Base-by-base conservation (phyloP, 2,797 vertebrate genomes). In the Sebastes itinus region DNA sequence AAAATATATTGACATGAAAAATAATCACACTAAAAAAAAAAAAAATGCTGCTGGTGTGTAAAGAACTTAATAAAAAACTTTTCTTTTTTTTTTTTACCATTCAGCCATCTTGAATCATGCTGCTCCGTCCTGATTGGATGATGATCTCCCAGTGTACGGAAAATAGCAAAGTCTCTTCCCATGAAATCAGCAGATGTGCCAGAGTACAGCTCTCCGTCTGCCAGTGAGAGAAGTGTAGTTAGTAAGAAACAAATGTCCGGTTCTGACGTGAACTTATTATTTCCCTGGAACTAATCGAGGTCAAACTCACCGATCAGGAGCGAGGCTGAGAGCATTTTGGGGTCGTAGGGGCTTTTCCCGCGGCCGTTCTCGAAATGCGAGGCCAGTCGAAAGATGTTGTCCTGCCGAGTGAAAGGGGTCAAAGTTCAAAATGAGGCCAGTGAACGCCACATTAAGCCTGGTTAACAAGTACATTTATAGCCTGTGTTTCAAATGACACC, bases 111-210 rank as follows among this genome's bases (percentile, higher is more conserved):
- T 84, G 97, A 99, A 85, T 98, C 97, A 4, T 99, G 98, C 91
- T 99, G 98, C 92, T 99, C 98, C 0, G 98, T 99, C 87, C 98
- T 96, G 95, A 99, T 98, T 80, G 97, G 97, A 92, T 99, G 98
- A 82, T 99, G 97, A 76, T 97, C 96, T 65, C 98, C 98, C 78
- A 99, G 94, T 18, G 98, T 98, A 83, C 98, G 96, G 94, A 98
- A 99, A 94, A 99, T 98, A 72, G 98, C 98, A 84, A 98, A 99
- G 89, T 99, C 98, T 88, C 98, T 95, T 88, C 98, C 97, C 98
- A 99, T 99, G 94, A 99, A 99, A 92, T 99, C 98, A 59, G 98
- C 98, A 8, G 98, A 98, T 33, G 98, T 99, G 88, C 98, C 97
- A 23, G 98, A 98, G 89, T 99, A 99, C 83, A 99, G 89, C 61